Evolutionary conservation across 2,888 invertebrate genomes (phyloP).

Genomic region (Thecophora atra): DNA sequence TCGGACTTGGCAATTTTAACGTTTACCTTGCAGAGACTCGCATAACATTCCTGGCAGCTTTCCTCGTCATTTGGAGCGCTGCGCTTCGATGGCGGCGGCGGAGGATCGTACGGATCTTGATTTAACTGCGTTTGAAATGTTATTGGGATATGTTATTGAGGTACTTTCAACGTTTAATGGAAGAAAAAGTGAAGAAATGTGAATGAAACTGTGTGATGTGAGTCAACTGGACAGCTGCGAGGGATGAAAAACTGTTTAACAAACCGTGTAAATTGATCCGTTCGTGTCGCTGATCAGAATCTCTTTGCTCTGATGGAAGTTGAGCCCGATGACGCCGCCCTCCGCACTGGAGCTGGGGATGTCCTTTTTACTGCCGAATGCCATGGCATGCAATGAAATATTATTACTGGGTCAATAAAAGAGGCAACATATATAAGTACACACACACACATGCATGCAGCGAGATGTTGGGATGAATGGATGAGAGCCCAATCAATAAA

Average conservation of each 20-base stretch:
- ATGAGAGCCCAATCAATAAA: constrained; percentile 13
- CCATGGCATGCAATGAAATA: constrained; percentile 81
- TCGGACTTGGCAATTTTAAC: neutral
- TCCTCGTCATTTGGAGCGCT: constrained; percentile 59
- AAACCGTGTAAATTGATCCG: constrained; percentile 68
- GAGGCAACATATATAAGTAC: constrained; percentile 33
- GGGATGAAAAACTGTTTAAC: constrained; percentile 41
- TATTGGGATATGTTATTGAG: neutral
- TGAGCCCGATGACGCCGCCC: constrained; percentile 85
- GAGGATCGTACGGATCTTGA: constrained; percentile 58
- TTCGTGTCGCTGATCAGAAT: constrained; percentile 81
- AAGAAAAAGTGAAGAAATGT: constrained; percentile 3
- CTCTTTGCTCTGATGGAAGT: constrained; percentile 92
- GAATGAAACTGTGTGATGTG: neutral
- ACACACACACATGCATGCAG: constrained; percentile 38
- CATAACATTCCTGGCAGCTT: constrained; percentile 59
- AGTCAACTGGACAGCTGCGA: too few relatives aligned
- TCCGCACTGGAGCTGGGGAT: constrained; percentile 87
- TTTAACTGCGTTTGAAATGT: constrained; percentile 54
- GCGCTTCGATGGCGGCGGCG: constrained; percentile 57
- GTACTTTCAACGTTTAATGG: neutral
- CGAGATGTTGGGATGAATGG: constrained; percentile 28
- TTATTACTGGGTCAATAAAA: constrained; percentile 72
- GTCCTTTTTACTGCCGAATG: constrained; percentile 82
- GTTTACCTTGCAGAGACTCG: constrained; percentile 57